Base-by-base conservation (phyloP, 2,888 invertebrate species). In the Muscina levida region DNA sequence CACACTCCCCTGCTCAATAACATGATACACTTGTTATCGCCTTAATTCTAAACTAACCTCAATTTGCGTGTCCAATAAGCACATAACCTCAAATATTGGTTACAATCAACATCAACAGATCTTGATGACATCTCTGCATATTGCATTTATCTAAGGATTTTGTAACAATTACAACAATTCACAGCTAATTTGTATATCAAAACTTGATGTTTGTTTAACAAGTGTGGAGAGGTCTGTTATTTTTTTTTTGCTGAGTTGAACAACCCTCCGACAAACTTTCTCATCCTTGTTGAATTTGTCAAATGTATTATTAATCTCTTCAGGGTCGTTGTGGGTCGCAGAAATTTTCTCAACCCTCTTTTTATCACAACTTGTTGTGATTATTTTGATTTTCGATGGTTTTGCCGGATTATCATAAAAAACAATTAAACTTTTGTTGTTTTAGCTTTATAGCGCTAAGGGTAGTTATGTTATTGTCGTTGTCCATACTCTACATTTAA, bases 141-240 rank as follows among this genome's bases (percentile, higher is more conserved):
- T 6, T 17, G 8, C 2, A n/a, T n/a, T n/a, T 26, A 24, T 56
- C 26, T 24, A 10, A 11, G 57, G 57, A n/a, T n/a, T n/a, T 26
- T 57, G 77, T 72, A 72, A 62, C 74, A 82, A 80, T 77, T 44
- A 82, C 48, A 79, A 82, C 89, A 88, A 88, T 88, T 88, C 85
- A 85, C 84, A 86, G 86, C 86, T 88, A 88, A 89, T 89, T 88
- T n/a, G 88, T 87, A 86, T 87, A 85, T 89, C 85, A 88, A 88
- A 89, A 87, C 59, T 59, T 31, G 62, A 39, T 62, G 42, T 62
- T 62, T 15, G 26, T 31, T 15, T 83, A 87, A 82, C 83, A 83
- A 85, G 83, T 81, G 84, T 70, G 31, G 3, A 5, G n/a, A 3
- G 24, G 13, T 11, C 79, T 83, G 79, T 83, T 82, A 84, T 84